A percentile compares a stretch with the other conserved stretches of the same genome.
These are phyloP conservation scores for Cephus cinctus DNA, from an alignment of 1,140 invertebrate species.

Conservation along the genomic window DNA sequence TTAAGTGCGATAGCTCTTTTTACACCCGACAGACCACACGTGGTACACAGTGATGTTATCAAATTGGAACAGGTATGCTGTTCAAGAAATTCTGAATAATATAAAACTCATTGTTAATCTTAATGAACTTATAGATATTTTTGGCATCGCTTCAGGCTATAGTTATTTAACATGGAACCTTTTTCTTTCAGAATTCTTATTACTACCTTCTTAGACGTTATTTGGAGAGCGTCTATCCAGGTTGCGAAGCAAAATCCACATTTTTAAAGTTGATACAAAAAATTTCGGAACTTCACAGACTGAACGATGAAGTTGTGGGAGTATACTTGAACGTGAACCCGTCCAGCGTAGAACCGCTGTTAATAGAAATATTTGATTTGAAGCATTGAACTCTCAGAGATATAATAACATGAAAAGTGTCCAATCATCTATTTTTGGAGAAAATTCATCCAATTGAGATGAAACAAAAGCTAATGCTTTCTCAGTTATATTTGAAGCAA, in stretches of 20 bases:
- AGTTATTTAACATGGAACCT: too few relatives aligned
- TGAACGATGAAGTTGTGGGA: slow-evolving; percentile 83
- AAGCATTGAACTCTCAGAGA: too few relatives aligned
- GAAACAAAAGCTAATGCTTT: too few relatives aligned
- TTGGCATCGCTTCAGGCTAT: too few relatives aligned
- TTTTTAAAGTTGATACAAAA: slow-evolving; percentile 87
- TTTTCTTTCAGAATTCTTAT: slow-evolving; percentile 76
- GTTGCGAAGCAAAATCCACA: slow-evolving; percentile 80
- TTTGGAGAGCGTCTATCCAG: slow-evolving; percentile 78
- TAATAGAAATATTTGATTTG: slow-evolving; percentile 91
- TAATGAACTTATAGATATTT: slow-evolving; percentile 5
- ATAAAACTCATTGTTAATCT: too few relatives aligned
- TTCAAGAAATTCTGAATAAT: neutral
- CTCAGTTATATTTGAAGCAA: too few relatives aligned
- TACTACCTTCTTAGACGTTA: slow-evolving; percentile 85
- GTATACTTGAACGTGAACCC: slow-evolving; percentile 91
- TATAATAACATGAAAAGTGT: too few relatives aligned
- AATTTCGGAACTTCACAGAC: slow-evolving; percentile 79
- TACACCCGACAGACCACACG: slow-evolving; percentile 74
- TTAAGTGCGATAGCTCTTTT: slow-evolving; percentile 88
- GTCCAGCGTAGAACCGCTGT: slow-evolving; percentile 81
- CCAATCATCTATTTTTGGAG: too few relatives aligned
- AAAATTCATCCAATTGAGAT: too few relatives aligned
- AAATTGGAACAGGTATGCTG: slow-evolving; percentile 76
- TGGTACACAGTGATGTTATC: slow-evolving; percentile 82